Evolutionary conservation across 2,113 vertebrate genomes (phyloP).

Genomic region (Excalfactoria chinensis): DNA sequence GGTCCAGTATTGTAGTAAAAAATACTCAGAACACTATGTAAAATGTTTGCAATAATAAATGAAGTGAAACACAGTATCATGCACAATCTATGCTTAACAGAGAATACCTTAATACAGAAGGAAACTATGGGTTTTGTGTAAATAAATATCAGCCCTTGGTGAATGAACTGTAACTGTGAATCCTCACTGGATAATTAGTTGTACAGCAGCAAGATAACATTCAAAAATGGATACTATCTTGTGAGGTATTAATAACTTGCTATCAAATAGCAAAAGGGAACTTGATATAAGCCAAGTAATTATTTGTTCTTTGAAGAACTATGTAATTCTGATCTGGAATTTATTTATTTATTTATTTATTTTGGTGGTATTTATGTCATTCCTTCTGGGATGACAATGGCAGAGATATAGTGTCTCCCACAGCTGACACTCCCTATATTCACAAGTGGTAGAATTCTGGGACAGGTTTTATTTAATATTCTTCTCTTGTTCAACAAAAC

Average conservation of each 20-base stretch:
- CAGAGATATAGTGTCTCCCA: background rate
- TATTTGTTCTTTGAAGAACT: background rate
- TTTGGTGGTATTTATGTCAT: background rate
- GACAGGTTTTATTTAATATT: background rate
- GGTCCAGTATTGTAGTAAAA: background rate
- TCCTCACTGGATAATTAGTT: background rate
- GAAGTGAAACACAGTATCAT: background rate
- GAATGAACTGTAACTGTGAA: background rate
- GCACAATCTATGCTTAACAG: background rate
- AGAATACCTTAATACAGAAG: background rate
- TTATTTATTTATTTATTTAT: too few relatives aligned
- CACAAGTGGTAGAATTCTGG: background rate
- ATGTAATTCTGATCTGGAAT: background rate
- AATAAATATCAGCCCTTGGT: background rate
- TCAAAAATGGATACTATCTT: background rate
- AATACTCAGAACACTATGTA: background rate
- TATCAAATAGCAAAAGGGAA: background rate
- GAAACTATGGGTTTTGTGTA: background rate
- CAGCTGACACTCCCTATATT: background rate
- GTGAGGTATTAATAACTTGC: background rate
- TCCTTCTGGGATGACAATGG: background rate
- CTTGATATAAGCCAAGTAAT: background rate
- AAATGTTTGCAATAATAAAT: background rate
- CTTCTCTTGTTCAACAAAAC: conserved; percentile 15
- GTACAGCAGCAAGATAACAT: background rate